Conservation (phyloP, 2,113 vertebrate genomes). For the Xerus inauris region DNA sequence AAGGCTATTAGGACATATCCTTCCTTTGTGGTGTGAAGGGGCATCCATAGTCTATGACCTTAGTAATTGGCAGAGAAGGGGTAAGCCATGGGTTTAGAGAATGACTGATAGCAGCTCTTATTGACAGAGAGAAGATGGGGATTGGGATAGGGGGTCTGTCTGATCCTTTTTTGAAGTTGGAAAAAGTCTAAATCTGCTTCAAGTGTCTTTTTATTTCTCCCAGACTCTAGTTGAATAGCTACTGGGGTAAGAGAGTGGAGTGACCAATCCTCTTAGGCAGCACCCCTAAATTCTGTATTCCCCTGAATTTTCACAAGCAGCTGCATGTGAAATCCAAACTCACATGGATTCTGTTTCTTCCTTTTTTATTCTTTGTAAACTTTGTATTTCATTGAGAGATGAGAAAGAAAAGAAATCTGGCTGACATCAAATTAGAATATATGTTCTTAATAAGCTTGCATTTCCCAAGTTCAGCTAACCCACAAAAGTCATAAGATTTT, state of each 20-base stretch:
- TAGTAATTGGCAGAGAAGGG: background rate
- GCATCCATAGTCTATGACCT: background rate
- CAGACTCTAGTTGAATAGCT: background rate
- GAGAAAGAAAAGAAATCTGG: background rate
- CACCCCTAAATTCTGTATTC: background rate
- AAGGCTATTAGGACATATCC: background rate
- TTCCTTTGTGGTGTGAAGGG: background rate
- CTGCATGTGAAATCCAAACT: background rate
- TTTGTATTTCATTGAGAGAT: background rate
- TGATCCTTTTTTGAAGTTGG: background rate
- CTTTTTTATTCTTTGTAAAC: background rate
- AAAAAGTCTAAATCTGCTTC: background rate
- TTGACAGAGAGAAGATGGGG: background rate
- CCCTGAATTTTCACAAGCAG: background rate
- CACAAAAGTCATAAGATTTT: conserved; percentile 52
- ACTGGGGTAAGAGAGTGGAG: background rate
- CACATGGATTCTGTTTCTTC: background rate
- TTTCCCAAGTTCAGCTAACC: background rate
- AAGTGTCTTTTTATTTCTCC: background rate
- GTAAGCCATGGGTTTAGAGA: background rate
- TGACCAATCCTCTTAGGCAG: background rate
- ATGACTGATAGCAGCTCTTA: background rate
- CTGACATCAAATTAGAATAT: conserved; percentile 48
- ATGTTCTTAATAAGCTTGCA: conserved; percentile 57
- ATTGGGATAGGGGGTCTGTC: background rate